Evolutionary conservation across 2,888 invertebrate genomes (phyloP), one percentile per base, ranked within the genome.

Genomic region (Patella ulyssiponensis): DNA sequence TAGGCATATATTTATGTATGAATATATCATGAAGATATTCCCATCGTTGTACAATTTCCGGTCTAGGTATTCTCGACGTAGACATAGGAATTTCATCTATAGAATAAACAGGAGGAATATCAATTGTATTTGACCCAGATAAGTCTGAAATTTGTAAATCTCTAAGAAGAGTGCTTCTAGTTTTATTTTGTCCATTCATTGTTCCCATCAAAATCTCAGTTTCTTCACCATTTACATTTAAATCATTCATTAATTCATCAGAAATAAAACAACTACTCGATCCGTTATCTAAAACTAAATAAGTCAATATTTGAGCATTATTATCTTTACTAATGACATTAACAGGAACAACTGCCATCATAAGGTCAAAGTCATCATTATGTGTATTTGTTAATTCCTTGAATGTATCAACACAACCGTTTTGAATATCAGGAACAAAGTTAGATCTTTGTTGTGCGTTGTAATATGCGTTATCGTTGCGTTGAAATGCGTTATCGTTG

Each of bases 331-430:
- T 20, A 44, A 33, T 53, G 7, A 78, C 56, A 11, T 54, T 54
- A 3, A 78, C 79, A 7, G 76, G 79, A 20, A 79, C 33, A 17
- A 79, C 77, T 15, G 76, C 44, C 79, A 79, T 79, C 27, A 72
- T 77, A 14, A n/a, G 9, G 12, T 33, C 73, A n/a, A 44, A 2
- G 27, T 69, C 72, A n/a, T 14, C 64, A 69, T 23, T 64, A 17
- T 27, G 73, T 33, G 33, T 3, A 33, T 33, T 33, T 33, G 33
- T 33, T 2, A 3, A 33, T 33, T 33, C 33, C 33, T 33, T 4
- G 33, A 33, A 33, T 33, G 33, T 33, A 33, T 33, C 33, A 33
- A 33, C 4, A 33, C 33, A 33, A 33, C 33, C 3, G 33, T 33
- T 33, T 33, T 33, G 33, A 33, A 33, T 33, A 33, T 33, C 33